phyloP scores from a whole-genome alignment of 2,113 vertebrate species.

The Psilopsiagon aurifrons region DNA sequence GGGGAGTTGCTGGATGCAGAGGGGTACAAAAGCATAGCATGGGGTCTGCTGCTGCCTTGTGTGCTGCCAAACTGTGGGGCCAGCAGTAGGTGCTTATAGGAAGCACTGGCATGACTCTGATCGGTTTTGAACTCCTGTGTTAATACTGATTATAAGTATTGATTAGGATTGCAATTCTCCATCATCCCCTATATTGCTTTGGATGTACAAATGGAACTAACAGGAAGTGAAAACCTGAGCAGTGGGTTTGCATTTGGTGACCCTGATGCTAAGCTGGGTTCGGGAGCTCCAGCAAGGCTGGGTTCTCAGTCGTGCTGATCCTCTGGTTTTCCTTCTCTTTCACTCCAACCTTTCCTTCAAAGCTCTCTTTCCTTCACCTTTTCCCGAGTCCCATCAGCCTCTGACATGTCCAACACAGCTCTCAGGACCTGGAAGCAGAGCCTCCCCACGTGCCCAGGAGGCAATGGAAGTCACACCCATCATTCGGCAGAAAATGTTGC shows the following conservation, averaged over 20 bases:
- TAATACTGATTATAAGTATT: not conserved
- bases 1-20: not conserved
- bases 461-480: not conserved
- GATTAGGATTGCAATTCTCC: not conserved
- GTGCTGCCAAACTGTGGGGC: not conserved
- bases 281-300: not conserved
- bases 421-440: not conserved
- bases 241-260: not conserved
- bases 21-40: fast-evolving
- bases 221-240: not conserved
- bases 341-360: not conserved
- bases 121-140: not conserved
- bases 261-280: not conserved
- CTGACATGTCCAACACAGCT: not conserved
- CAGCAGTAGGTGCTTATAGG: not conserved
- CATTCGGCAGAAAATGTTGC: not conserved
- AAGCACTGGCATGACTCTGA: not conserved
- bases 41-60: not conserved
- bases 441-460: not conserved
- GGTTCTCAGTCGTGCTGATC: not conserved
- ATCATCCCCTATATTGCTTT: not conserved
- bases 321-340: not conserved
- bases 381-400: not conserved
- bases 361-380: not conserved
- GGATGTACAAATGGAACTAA: not conserved